Evolutionary conservation across 2,888 invertebrate species (phyloP).

Genomic region (Hyalella azteca): DNA sequence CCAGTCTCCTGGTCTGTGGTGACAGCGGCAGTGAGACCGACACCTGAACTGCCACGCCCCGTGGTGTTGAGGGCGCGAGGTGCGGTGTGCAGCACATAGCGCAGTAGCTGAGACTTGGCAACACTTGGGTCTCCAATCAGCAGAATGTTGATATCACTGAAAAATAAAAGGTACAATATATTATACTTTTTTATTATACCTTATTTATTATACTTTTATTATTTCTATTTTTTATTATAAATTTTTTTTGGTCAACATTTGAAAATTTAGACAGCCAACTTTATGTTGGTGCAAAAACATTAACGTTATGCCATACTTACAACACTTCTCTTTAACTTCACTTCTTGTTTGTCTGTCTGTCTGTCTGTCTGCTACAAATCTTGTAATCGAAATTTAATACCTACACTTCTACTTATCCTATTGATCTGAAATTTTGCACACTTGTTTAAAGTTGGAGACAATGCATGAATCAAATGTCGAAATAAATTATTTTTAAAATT

Average conservation of each 20-base stretch:
- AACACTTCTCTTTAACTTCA: too few species aligned
- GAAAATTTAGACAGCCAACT: background rate
- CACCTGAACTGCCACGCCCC: slow-evolving; percentile 96
- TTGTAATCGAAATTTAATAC: too few species aligned
- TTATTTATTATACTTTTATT: too few species aligned
- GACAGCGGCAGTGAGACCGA: slow-evolving; percentile 97
- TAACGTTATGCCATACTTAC: background rate
- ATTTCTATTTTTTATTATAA: too few species aligned
- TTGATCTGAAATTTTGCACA: too few species aligned
- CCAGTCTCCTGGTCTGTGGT: slow-evolving; percentile 95
- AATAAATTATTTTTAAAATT: background rate
- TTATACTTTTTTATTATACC: too few species aligned
- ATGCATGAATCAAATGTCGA: background rate
- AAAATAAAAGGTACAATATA: too few species aligned
- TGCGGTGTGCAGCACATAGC: slow-evolving; percentile 93
- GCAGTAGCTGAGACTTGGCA: slow-evolving; percentile 93
- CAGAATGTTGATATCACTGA: slow-evolving; percentile 82
- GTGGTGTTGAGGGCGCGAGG: slow-evolving; percentile 97
- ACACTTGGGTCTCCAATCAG: slow-evolving; percentile 99
- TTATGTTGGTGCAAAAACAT: background rate
- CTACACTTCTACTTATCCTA: too few species aligned
- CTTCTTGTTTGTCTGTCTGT: too few species aligned
- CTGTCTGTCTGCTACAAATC: too few species aligned
- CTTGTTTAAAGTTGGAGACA: too few species aligned
- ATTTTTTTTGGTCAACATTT: too few species aligned